Base-by-base conservation (phyloP, 2,797 vertebrate species). In the Percopsis omiscomaycus region DNA sequence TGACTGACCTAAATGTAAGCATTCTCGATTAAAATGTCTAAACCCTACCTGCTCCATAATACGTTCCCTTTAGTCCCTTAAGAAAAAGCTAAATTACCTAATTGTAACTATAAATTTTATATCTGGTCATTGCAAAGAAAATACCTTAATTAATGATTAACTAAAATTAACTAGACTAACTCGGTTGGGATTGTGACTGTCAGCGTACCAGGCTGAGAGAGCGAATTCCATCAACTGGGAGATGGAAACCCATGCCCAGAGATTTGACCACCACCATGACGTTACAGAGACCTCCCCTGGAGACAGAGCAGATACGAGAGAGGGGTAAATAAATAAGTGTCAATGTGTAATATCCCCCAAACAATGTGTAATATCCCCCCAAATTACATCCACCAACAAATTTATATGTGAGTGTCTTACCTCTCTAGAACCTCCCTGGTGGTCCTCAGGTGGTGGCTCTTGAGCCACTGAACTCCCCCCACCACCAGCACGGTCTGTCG, bases 381-480 rank as follows among this genome's bases (percentile, higher is more conserved):
- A 42, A 14, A 27, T 46, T 12, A 49, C 11, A 28, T 22, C 22
- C 22, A 22, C 22, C 22, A 57, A 14, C 30, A 2, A 6, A 14
- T 51, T n/a, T 22, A 52, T 49, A 48, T 68, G 48, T 64, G 42
- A 66, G 56, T 59, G 53, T 30, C 30, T 61, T 11, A 50, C 97
- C 95, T 95, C 74, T 92, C 87, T 71, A 98, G 87, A 64, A 97
- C 93, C 55, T 94, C 94, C 60, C 90, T 90, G 76, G 98, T 92
- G 63, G 93, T 95, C 80, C 86, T 91, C 80, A 99, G 86, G 75
- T 99, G 97, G 79, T 94, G 90, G 29, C 89, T 89, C 84, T 93
- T 96, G 56, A 98, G 94, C 97, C 97, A 98, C 84, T 98, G 97
- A 81, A 99, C 97, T 49, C 97, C 97, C 66, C 96, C 97, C 85